phyloP scores from a whole-genome alignment of 2,113 vertebrate genomes.

The Bujurquina vittata region DNA sequence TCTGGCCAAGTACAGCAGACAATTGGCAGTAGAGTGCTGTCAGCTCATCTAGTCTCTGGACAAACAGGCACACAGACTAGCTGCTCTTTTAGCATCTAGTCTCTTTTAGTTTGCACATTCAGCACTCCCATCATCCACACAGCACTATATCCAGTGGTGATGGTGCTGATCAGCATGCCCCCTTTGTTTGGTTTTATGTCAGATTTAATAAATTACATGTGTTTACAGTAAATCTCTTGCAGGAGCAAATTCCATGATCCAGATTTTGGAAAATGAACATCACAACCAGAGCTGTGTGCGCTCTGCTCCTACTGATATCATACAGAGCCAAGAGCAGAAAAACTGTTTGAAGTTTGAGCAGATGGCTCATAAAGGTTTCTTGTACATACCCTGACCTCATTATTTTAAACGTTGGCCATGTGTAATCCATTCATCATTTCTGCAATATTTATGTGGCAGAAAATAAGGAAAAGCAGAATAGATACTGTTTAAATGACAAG shows the following conservation, averaged over 20 bases:
- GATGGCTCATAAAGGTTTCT: background rate
- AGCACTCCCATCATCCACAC: background rate
- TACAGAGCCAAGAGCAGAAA: background rate
- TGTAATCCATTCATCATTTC: background rate
- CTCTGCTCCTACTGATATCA: background rate
- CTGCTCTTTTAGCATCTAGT: too few relatives aligned
- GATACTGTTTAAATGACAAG: background rate
- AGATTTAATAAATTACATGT: background rate
- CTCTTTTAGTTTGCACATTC: background rate
- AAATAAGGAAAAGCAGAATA: background rate
- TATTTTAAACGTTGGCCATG: background rate
- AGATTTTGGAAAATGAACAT: slow-evolving; percentile 1
- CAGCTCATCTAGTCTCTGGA: background rate
- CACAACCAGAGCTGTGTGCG: background rate
- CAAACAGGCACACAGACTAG: background rate
- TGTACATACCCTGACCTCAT: background rate
- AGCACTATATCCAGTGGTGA: background rate
- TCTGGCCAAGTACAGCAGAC: background rate
- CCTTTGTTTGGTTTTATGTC: background rate
- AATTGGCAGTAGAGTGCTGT: background rate
- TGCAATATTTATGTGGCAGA: background rate
- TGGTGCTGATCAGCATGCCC: background rate
- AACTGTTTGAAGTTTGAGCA: background rate
- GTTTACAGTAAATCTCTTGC: background rate
- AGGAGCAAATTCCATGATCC: background rate